Base-by-base conservation (phyloP, 2,888 invertebrate species). In the Pyrgus malvae region DNA sequence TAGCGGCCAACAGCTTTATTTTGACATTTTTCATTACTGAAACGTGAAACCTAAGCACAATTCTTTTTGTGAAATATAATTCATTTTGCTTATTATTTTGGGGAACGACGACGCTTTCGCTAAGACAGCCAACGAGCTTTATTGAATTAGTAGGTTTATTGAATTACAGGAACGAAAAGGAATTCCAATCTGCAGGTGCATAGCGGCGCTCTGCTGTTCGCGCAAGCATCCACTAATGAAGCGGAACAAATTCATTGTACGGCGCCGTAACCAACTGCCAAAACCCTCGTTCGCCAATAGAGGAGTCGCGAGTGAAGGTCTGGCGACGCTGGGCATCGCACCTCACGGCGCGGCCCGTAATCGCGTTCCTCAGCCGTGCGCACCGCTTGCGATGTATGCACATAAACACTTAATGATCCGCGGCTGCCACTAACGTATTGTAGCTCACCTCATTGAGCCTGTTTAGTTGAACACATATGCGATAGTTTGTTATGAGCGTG, bases 181-280 rank as follows among this genome's bases (percentile, higher is more conserved):
- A 63, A 64, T 59, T 59, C 58, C 59, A 57, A 60, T 60, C 60
- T 42, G 57, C 46, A 45, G 57, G 60, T 61, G 61, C 65, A 62
- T 56, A 60, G 49, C 49, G 29, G 45, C 42, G 29, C 12, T 37
- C 49, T 25, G 41, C 29, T 51, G 45, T 49, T 45, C 53, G 49
- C 55, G 59, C 48, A 59, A 64, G 61, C 62, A 62, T 62, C 55
- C 59, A 56, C 64, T 66, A 66, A 65, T 66, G 65, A 67, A 66
- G 58, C 61, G 57, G 58, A 65, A 66, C 57, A 56, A 61, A 63
- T 62, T 59, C 61, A 62, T 62, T 59, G 57, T 58, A 57, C 31
- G 11, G 25, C 48, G 49, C 12, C 3, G 6, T 5, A 45, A 45
- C 48, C 38, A 55, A 5, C 53, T 1, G 19, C 8, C n/a, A n/a